These are phyloP conservation scores for Sebastes paucispinis DNA, from an alignment of 2,797 vertebrate genomes.

Conservation along the genomic window DNA sequence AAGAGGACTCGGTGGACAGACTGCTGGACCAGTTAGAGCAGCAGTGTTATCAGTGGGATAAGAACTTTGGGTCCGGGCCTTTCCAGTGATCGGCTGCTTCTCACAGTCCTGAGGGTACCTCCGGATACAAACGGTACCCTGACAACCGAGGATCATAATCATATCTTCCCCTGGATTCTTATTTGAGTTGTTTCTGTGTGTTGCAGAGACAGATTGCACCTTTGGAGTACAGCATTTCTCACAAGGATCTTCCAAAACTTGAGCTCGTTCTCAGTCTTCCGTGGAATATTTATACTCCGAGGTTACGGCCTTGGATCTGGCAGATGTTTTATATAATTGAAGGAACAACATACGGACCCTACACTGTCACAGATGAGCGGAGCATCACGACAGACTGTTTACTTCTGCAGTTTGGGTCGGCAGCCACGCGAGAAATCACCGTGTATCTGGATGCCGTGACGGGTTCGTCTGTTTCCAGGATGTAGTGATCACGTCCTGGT, in stretches of 20 bases:
- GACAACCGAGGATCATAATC: neutral
- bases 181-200: constrained; percentile 6
- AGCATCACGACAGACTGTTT: constrained; percentile 27
- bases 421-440: constrained; percentile 29
- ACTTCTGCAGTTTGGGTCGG: constrained; percentile 33
- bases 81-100: constrained; percentile 67
- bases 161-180: constrained; percentile 31
- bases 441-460: constrained; percentile 21
- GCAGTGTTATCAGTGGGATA: constrained; percentile 70
- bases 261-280: constrained; percentile 8
- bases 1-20: constrained; percentile 84
- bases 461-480: constrained; percentile 29
- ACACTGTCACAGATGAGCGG: constrained; percentile 31
- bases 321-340: constrained; percentile 29
- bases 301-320: constrained; percentile 9
- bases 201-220: neutral
- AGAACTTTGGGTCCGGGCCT: constrained; percentile 76
- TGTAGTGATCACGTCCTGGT: constrained; percentile 5
- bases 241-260: constrained; percentile 34
- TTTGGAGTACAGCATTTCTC: constrained; percentile 29
- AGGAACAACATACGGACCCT: constrained; percentile 26
- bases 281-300: constrained; percentile 15
- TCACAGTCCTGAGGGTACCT: neutral
- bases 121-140: neutral
- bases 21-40: constrained; percentile 82